Evolutionary conservation across 1,140 invertebrate genomes (phyloP).

Genomic region (Oryctes rhinoceros): DNA sequence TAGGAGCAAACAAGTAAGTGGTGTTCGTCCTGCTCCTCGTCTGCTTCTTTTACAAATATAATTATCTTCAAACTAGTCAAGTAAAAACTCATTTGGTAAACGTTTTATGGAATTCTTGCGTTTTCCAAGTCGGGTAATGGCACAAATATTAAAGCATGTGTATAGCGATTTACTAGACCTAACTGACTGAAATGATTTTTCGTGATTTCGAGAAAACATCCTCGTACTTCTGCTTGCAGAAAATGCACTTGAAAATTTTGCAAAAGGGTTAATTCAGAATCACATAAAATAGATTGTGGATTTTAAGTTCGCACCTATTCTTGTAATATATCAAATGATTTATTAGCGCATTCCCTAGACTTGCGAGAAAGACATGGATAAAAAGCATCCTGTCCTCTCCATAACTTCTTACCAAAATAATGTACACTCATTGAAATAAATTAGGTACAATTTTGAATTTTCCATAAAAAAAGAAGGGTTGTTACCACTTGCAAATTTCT

Average conservation of each 20-base stretch:
- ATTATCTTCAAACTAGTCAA: too few species aligned
- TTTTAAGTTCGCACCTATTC: neutral
- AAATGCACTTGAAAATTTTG: neutral
- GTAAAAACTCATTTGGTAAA: too few species aligned
- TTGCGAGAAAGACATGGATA: neutral
- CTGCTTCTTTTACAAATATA: neutral
- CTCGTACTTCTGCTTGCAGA: constrained; percentile 6
- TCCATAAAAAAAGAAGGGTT: neutral
- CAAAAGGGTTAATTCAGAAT: neutral
- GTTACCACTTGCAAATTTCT: neutral
- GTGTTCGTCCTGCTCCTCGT: neutral
- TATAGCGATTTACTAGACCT: too few species aligned
- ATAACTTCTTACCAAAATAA: neutral
- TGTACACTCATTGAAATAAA: too few species aligned
- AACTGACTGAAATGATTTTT: neutral
- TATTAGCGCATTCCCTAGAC: neutral
- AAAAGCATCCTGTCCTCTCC: neutral
- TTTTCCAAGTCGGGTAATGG: too few species aligned
- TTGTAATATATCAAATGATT: constrained; percentile 2
- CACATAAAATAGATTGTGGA: neutral
- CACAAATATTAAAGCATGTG: too few species aligned
- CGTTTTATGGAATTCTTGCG: too few species aligned
- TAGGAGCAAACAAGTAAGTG: neutral
- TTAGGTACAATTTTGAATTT: neutral
- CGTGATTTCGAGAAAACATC: neutral